Evolutionary conservation across 2,888 invertebrate species (phyloP).

Genomic region (Leptinotarsa juncta): DNA sequence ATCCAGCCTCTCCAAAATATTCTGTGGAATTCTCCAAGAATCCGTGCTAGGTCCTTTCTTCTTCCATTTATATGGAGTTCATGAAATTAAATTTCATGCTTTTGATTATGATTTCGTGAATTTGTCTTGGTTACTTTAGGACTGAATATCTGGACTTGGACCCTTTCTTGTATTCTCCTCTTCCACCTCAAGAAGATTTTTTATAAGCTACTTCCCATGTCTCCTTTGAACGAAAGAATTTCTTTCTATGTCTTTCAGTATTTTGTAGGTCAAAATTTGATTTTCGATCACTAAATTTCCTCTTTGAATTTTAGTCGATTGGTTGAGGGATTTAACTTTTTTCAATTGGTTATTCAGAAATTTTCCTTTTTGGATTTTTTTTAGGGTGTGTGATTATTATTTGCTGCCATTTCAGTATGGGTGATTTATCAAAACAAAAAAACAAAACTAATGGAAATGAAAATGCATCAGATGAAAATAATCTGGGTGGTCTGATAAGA

Average conservation of each 20-base stretch:
- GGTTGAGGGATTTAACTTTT: not conserved
- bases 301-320: not conserved
- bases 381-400: not conserved
- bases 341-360: not conserved
- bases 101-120: not conserved
- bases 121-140: not conserved
- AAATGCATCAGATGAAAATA: too few relatives aligned
- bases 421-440: not conserved
- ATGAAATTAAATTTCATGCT: too few relatives aligned
- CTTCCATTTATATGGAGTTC: too few relatives aligned
- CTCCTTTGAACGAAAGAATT: not conserved
- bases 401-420: not conserved
- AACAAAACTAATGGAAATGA: too few relatives aligned
- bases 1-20: too few relatives aligned
- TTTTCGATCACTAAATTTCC: not conserved
- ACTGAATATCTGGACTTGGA: not conserved
- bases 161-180: not conserved
- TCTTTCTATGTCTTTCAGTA: not conserved
- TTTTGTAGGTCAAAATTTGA: not conserved
- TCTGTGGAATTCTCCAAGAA: too few relatives aligned
- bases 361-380: not conserved
- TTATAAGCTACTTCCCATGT: too few relatives aligned
- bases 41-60: too few relatives aligned
- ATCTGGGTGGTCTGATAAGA: too few relatives aligned
- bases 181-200: not conserved